Percentiles rank a stretch among this genome's conserved stretches.
These are phyloP conservation scores for Anguilla marmorata DNA, from an alignment of 2,797 vertebrate species.

Conservation along the genomic window DNA sequence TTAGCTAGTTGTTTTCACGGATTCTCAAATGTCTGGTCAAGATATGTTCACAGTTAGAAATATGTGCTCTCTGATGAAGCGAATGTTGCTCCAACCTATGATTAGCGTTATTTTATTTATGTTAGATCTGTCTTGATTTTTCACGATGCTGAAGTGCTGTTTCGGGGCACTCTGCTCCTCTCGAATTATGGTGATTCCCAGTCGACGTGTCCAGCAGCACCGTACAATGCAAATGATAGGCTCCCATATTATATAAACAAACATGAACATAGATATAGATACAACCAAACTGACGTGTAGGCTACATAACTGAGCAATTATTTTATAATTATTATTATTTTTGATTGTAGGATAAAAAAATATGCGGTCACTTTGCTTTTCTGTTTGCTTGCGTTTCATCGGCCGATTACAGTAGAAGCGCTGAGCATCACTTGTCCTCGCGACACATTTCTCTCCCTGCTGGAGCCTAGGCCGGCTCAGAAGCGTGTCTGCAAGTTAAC, in stretches of 20 bases:
- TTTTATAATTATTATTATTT: neutral
- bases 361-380: neutral
- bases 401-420: neutral
- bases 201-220: neutral
- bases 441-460: constrained; percentile 4
- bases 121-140: constrained; percentile 1
- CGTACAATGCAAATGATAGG: neutral
- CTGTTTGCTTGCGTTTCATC: neutral
- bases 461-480: constrained; percentile 3
- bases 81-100: neutral
- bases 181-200: neutral
- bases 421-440: constrained; percentile 12
- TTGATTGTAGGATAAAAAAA: neutral
- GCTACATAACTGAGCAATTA: neutral
- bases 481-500: constrained; percentile 5
- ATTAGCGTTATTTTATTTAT: neutral
- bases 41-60: neutral
- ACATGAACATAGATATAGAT: neutral
- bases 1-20: neutral
- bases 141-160: constrained; percentile 7
- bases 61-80: neutral
- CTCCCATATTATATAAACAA: neutral
- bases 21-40: neutral
- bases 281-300: neutral
- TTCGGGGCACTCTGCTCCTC: constrained; percentile 1